A percentile compares a stretch with the other conserved stretches of the same genome.
phyloP scores from a whole-genome alignment of 2,888 invertebrate genomes.

The Diplazon laetatorius region DNA sequence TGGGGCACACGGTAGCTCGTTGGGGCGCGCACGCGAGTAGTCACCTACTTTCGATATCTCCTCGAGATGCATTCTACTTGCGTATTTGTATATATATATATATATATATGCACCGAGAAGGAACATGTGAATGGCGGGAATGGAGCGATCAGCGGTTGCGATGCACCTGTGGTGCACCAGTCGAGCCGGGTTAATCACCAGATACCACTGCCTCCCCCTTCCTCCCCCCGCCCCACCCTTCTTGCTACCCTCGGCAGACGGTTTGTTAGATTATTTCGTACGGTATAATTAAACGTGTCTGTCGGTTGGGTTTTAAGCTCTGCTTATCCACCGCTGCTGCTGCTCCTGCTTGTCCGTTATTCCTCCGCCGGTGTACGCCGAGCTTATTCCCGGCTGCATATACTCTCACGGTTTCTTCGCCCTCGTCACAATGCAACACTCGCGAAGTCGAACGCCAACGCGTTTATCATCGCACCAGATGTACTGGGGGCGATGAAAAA shows the following conservation, averaged over 20 bases:
- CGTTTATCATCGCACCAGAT: no score
- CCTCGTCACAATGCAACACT: no score
- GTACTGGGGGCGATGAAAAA: no score
- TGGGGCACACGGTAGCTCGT: conserved; percentile 32
- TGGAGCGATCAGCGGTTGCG: conserved; percentile 52
- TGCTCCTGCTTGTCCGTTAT: conserved; percentile 14
- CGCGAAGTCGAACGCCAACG: no score
- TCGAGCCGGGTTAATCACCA: conserved; percentile 69
- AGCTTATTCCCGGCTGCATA: conserved; percentile 17
- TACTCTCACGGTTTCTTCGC: conserved; percentile 31
- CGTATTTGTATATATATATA: conserved; percentile 22
- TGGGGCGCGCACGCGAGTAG: conserved; percentile 54
- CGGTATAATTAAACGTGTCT: conserved; percentile 69
- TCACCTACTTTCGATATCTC: conserved; percentile 50
- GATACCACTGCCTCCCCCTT: conserved; percentile 43
- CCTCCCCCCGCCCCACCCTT: background rate
- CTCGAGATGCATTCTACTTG: conserved; percentile 14
- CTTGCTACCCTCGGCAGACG: conserved; percentile 46
- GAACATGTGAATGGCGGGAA: conserved; percentile 6
- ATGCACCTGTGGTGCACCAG: conserved; percentile 50
- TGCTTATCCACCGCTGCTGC: conserved; percentile 35
- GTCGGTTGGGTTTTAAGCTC: conserved; percentile 20
- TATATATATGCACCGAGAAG: background rate
- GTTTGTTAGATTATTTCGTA: conserved; percentile 70
- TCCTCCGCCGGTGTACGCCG: conserved; percentile 16